Conservation (phyloP, 2,113 vertebrate genomes). For the Circaetus cinerascens region DNA sequence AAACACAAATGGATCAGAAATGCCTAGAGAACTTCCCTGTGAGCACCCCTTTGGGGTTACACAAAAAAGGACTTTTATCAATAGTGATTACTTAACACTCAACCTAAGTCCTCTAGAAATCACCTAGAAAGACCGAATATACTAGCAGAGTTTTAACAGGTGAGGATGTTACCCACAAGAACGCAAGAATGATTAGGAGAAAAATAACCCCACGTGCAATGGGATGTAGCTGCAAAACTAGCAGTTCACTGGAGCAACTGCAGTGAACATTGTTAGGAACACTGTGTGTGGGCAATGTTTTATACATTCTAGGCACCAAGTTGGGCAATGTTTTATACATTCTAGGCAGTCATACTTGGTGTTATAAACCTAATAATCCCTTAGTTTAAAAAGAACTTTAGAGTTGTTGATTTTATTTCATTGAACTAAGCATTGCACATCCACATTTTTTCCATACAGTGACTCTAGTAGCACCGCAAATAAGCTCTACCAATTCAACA, state of each 20-base stretch:
- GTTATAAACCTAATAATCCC: slow-evolving; percentile 28
- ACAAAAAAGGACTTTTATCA: neutral
- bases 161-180: neutral
- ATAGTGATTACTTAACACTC: neutral
- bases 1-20: neutral
- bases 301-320: neutral
- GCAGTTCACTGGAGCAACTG: neutral
- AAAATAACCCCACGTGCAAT: neutral
- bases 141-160: neutral
- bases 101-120: neutral
- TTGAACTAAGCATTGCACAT: neutral
- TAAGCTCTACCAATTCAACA: neutral
- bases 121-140: neutral
- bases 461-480: neutral
- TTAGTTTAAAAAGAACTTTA: neutral
- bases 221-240: neutral
- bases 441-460: neutral
- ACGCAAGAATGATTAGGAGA: neutral
- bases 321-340: neutral
- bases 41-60: neutral
- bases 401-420: neutral
- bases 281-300: slow-evolving; percentile 25
- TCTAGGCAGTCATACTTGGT: neutral
- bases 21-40: neutral
- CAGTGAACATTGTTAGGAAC: neutral